These are phyloP conservation scores for Drosophila niveifrons DNA, from an alignment of 2,888 invertebrate genomes.

Conservation along the genomic window DNA sequence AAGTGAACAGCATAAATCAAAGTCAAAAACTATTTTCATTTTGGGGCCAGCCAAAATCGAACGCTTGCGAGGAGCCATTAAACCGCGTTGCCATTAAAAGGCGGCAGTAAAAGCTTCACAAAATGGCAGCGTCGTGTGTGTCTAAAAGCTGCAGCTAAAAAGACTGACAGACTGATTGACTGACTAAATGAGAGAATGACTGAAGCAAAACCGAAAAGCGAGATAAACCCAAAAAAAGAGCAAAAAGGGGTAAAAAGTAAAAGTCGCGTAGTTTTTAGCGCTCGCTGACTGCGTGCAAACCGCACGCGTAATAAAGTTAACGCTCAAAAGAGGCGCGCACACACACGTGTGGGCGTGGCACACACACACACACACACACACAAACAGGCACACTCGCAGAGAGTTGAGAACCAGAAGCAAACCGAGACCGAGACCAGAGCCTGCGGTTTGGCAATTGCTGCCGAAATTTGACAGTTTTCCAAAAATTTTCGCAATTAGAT, in stretches of 20 bases:
- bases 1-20: slow-evolving; percentile 57
- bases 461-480: slow-evolving; percentile 75
- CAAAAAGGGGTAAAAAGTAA: slow-evolving; percentile 46
- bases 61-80: slow-evolving; percentile 49
- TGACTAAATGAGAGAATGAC: neutral
- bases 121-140: slow-evolving; percentile 35
- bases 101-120: slow-evolving; percentile 59
- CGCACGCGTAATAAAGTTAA: slow-evolving; percentile 70
- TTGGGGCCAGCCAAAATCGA: slow-evolving; percentile 46
- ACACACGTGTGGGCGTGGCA: slow-evolving; percentile 34
- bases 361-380: slow-evolving; percentile 4
- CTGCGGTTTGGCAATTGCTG: slow-evolving; percentile 73
- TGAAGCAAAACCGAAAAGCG: slow-evolving; percentile 15
- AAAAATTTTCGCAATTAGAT: slow-evolving; percentile 78
- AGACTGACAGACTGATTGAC: slow-evolving; percentile 7
- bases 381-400: neutral
- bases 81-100: slow-evolving; percentile 61
- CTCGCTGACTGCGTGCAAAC: slow-evolving; percentile 52
- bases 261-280: slow-evolving; percentile 48
- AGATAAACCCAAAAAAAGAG: slow-evolving; percentile 11
- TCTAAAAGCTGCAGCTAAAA: slow-evolving; percentile 36
- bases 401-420: slow-evolving; percentile 23
- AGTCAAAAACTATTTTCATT: slow-evolving; percentile 66
- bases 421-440: slow-evolving; percentile 55
- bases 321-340: slow-evolving; percentile 48